Evolutionary conservation across 1,140 invertebrate species (phyloP), one percentile per base, ranked within the genome.

Genomic region (Bombus superbus): DNA sequence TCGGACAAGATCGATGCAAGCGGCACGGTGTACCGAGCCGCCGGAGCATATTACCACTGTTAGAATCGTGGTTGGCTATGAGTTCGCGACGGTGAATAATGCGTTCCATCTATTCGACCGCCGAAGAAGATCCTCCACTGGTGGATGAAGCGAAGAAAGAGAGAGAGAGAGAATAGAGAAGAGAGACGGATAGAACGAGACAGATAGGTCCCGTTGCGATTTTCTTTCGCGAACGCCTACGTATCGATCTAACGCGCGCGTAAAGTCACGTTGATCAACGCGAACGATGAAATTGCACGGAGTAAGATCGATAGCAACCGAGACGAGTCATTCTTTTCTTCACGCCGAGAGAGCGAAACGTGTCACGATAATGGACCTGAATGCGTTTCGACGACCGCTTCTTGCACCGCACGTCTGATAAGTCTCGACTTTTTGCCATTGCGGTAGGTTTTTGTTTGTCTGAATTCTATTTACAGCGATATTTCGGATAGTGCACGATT

Each of bases 291-390:
- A 86, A 82, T 73, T 74, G 79, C 86, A 32, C 62, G 75, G 80
- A 79, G 59, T 47, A 77, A 88, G 87, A 89, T 82, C 83, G 87
- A 89, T 89, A 75, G 64, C 62, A 53, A 28, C 35, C 5, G 28
- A 35, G 79, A 79, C 74, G 66, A 6, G 71, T 25, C 57, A 8
- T 35, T 15, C 6, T 15, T 35, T 6, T 35, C 18, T 9, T n/a
- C 6, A 2, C 6, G n/a, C 28, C 62, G 3, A 32, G 62, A n/a
- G 62, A 59, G 57, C 25, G n/a, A 13, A 28, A 32, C 28, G 10
- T 53, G 47, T 53, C 47, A 22, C 47, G n/a, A 64, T 64, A 64
- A 64, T 32, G n/a, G n/a, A 11, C 25, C 9, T 25, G 10, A 11
- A 28, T 28, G 28, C 57, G 25, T 59, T 59, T 53, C 18, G 47